These are phyloP conservation scores for Pagetopsis macropterus DNA, from an alignment of 2,797 vertebrate genomes.

Conservation along the genomic window DNA sequence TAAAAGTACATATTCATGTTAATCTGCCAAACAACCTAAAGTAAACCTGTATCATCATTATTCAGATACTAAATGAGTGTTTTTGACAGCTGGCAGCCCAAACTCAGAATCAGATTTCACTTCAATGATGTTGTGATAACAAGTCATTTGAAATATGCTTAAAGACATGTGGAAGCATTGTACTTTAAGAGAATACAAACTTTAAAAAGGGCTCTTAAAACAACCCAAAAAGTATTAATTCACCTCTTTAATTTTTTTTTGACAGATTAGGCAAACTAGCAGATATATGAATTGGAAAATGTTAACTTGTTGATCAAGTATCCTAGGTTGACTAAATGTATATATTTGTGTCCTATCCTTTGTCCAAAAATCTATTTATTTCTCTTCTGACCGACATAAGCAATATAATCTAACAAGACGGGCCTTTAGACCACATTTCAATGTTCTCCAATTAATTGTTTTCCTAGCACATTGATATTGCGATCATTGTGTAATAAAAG, in stretches of 20 bases:
- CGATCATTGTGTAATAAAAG: neutral
- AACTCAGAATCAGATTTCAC: neutral
- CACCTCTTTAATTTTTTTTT: neutral
- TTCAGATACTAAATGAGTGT: neutral
- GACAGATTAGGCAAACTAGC: neutral
- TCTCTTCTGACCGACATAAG: neutral
- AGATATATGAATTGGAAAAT: neutral
- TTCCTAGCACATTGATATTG: neutral
- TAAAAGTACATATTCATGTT: neutral
- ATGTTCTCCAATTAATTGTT: neutral
- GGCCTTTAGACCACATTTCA: neutral
- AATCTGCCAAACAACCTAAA: neutral
- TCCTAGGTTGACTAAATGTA: neutral
- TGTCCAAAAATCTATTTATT: neutral
- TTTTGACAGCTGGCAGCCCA: conserved; percentile 14
- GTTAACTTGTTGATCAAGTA: neutral
- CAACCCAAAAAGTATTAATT: neutral
- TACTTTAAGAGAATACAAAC: neutral
- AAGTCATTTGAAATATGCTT: neutral
- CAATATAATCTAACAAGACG: neutral
- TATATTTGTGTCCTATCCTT: neutral
- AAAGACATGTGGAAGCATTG: neutral
- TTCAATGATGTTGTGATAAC: neutral
- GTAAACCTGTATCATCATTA: neutral
- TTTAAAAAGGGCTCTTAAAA: too few species aligned